Percentiles rank a stretch among this genome's conserved stretches.
These are phyloP conservation scores for Cheracebus regulus DNA, from an alignment of 2,797 vertebrate species.

Conservation along the genomic window DNA sequence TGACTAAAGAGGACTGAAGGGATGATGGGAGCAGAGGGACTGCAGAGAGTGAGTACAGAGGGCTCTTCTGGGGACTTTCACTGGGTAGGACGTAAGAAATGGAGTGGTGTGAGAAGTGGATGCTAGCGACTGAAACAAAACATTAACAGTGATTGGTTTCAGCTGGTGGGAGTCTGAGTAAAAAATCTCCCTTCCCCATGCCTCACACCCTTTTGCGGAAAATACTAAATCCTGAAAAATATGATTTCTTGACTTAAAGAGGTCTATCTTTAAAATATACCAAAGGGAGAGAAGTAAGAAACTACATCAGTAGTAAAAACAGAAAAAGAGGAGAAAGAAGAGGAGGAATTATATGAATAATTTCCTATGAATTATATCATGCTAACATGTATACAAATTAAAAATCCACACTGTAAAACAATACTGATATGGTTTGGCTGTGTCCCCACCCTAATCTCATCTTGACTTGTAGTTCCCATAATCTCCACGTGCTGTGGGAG, in stretches of 20 bases:
- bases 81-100: background rate
- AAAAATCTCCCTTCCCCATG: background rate
- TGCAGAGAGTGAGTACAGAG: accelerated
- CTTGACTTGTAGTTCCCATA: background rate
- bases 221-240: background rate
- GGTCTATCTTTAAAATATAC: background rate
- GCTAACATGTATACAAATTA: background rate
- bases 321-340: background rate
- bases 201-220: background rate
- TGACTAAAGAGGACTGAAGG: background rate
- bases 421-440: background rate
- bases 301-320: background rate
- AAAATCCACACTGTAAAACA: background rate
- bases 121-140: background rate
- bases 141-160: background rate
- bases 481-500: background rate
- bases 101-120: background rate
- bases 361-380: background rate
- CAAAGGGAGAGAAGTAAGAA: background rate
- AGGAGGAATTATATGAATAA: background rate
- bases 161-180: background rate
- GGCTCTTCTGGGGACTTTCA: background rate
- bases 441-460: background rate
- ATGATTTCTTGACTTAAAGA: background rate
- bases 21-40: background rate